Percentiles rank a stretch among this genome's conserved stretches.
Evolutionary conservation across 2,113 vertebrate species (phyloP).

Genomic region (Erythrolamprus reginae): DNA sequence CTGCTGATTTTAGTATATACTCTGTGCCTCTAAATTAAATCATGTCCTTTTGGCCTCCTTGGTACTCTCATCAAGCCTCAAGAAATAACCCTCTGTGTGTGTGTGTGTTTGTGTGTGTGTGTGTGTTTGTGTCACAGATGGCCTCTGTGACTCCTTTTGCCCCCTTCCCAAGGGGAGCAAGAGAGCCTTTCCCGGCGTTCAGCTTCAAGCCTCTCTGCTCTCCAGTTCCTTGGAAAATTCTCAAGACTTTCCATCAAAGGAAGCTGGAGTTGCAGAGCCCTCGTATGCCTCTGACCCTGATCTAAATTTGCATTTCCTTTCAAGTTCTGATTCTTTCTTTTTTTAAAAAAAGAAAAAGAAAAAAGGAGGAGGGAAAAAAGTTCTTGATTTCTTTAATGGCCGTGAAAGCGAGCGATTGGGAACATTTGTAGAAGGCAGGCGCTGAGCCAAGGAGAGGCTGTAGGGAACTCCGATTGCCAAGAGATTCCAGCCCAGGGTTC

Average conservation of each 20-base stretch:
- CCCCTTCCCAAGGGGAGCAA: not conserved
- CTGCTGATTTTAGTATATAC: not conserved
- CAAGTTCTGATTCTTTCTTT: constrained; percentile 47
- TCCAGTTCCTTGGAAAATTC: not conserved
- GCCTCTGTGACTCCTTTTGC: not conserved
- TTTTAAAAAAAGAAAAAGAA: no score
- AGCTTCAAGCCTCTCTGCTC: not conserved
- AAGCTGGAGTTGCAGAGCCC: constrained; percentile 52
- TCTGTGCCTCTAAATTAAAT: not conserved
- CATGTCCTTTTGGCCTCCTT: not conserved
- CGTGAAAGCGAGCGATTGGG: constrained; percentile 55
- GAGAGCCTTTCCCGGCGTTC: not conserved
- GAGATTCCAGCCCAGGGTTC: constrained; percentile 40
- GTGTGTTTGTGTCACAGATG: no score
- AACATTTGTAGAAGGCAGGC: constrained; percentile 54
- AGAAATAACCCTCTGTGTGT: not conserved
- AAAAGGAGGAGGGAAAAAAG: constrained; percentile 17
- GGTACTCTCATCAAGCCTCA: not conserved
- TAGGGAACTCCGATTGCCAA: constrained; percentile 10
- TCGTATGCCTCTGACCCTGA: constrained; percentile 55
- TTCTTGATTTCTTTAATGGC: constrained; percentile 55
- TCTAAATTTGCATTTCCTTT: constrained; percentile 59
- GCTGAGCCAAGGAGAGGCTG: constrained; percentile 49
- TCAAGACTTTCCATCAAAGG: constrained; percentile 53
- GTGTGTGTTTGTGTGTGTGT: no score